phyloP scores from a whole-genome alignment of 2,113 vertebrate genomes.

The Mesocricetus auratus region DNA sequence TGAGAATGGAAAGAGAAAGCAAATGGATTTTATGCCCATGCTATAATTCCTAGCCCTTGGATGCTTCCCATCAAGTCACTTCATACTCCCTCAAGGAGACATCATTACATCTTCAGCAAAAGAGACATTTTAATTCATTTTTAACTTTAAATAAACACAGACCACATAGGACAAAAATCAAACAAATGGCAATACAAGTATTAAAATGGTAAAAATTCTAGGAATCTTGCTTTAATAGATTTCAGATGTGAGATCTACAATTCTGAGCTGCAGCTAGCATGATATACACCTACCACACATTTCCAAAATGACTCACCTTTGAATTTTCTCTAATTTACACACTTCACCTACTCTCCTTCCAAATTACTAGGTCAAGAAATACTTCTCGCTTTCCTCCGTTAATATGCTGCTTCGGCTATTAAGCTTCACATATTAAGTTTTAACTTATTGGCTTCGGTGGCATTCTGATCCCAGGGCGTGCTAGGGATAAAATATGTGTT shows the following conservation, averaged over 20 bases:
- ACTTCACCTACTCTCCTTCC: conserved; percentile 80
- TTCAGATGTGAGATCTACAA: conserved; percentile 44
- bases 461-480: conserved; percentile 59
- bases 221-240: conserved; percentile 61
- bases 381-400: conserved; percentile 72
- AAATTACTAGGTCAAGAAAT: conserved; percentile 78
- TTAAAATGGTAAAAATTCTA: conserved; percentile 65
- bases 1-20: conserved; percentile 51
- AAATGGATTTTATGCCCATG: conserved; percentile 37
- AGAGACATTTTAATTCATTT: conserved; percentile 70
- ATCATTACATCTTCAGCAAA: conserved; percentile 70
- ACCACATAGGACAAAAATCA: conserved; percentile 66
- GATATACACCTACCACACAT: conserved; percentile 66
- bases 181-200: conserved; percentile 47
- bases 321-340: conserved; percentile 78
- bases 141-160: conserved; percentile 74
- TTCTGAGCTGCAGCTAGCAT: conserved; percentile 62
- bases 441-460: conserved; percentile 72
- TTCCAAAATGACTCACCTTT: conserved; percentile 79
- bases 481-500: conserved; percentile 37
- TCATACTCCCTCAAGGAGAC: conserved; percentile 57
- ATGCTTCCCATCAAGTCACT: conserved; percentile 24
- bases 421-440: conserved; percentile 76
- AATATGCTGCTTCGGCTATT: conserved; percentile 70
- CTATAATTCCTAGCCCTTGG: conserved; percentile 30